A percentile compares a stretch with the other conserved stretches of the same genome.
Evolutionary conservation across 2,113 vertebrate species (phyloP).

Genomic region (Pimephales promelas): DNA sequence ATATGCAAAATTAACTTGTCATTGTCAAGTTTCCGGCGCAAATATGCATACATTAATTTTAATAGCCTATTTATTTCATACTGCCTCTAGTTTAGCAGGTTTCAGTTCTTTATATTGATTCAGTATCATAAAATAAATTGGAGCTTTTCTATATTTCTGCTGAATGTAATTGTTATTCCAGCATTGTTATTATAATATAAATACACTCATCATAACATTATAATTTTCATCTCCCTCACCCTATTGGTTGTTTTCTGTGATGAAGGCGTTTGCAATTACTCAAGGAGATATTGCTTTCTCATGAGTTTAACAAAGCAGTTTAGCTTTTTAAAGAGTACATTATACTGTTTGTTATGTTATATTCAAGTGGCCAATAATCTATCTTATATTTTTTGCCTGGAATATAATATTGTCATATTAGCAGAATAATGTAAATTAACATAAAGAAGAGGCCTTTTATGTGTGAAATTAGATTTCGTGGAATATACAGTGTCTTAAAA

Average conservation of each 20-base stretch:
- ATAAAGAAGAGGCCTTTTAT: not conserved
- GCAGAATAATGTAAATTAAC: not conserved
- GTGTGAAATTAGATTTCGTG: not conserved
- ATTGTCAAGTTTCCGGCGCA: conserved; percentile 44
- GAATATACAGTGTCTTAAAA: not conserved
- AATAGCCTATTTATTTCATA: conserved; percentile 61
- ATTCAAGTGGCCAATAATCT: not conserved
- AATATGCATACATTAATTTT: conserved; percentile 67
- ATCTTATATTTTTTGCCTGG: not conserved
- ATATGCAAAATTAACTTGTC: conserved; percentile 43
- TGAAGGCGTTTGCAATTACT: not conserved
- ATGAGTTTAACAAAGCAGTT: not conserved
- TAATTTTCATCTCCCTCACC: not conserved
- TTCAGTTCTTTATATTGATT: conserved; percentile 9
- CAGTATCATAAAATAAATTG: conserved; percentile 8
- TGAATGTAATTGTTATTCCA: conserved; percentile 3
- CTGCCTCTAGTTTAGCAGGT: not conserved
- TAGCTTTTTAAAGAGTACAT: not conserved
- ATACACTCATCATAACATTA: conserved; percentile 3
- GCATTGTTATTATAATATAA: conserved; percentile 15
- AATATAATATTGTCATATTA: not conserved
- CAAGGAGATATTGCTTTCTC: not conserved
- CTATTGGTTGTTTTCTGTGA: not conserved
- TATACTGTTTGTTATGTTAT: not conserved
- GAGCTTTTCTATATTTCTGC: conserved; percentile 21